Evolutionary conservation across 2,888 invertebrate genomes (phyloP).

Genomic region (Sarcophaga rosellei): DNA sequence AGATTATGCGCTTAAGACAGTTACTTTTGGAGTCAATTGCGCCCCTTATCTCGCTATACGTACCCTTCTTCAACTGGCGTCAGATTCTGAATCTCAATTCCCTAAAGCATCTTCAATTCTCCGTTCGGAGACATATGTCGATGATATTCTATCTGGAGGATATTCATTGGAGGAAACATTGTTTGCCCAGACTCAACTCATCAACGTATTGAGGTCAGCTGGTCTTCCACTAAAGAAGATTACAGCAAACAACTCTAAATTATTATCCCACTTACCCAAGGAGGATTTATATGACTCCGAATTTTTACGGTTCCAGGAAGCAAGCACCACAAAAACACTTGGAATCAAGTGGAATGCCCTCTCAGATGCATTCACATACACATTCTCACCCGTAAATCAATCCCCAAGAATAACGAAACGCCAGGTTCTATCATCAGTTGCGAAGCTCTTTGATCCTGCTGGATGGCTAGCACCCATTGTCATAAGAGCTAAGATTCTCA

Average conservation of each 20-base stretch:
- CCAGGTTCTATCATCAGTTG: background rate
- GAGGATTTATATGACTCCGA: constrained; percentile 22
- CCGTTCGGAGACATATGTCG: constrained; percentile 4
- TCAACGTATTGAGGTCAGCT: background rate
- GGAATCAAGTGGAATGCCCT: constrained; percentile 45
- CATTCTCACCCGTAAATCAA: background rate
- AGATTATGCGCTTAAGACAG: background rate
- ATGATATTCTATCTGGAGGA: constrained; percentile 4
- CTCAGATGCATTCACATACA: constrained; percentile 18
- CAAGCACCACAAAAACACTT: constrained; percentile 34
- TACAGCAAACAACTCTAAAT: background rate
- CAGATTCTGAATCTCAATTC: constrained; percentile 10
- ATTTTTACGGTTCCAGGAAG: constrained; percentile 13
- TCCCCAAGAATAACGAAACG: background rate
- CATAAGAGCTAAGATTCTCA: constrained; percentile 43
- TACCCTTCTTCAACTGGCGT: background rate
- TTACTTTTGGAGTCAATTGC: background rate
- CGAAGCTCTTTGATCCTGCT: constrained; percentile 32
- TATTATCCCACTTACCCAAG: background rate
- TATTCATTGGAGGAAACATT: background rate
- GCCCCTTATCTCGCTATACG: background rate
- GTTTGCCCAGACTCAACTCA: background rate
- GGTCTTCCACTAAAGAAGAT: background rate
- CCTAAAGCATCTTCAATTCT: background rate
- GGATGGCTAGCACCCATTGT: constrained; percentile 49